phyloP scores from a whole-genome alignment of 2,888 invertebrate species.

The Cremastinae sp. region DNA sequence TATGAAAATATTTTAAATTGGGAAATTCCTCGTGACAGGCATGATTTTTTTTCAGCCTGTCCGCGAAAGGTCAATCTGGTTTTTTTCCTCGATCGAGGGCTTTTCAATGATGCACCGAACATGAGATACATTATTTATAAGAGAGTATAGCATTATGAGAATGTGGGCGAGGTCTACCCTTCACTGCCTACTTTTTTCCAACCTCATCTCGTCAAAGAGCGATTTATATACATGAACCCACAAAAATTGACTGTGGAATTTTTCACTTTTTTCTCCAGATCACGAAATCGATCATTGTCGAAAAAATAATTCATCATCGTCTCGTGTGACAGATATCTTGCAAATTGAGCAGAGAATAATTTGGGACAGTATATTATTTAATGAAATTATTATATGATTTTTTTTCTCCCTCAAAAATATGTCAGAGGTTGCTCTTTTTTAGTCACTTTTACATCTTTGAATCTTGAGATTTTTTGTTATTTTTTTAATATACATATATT shows the following conservation, averaged over 20 bases:
- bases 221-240: neutral
- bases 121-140: conserved; percentile 5
- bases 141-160: neutral
- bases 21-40: too few species aligned
- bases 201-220: conserved; percentile 3
- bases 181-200: neutral
- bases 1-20: too few species aligned
- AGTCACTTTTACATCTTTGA: too few species aligned
- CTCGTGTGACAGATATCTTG: too few species aligned
- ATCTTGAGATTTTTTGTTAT: too few species aligned
- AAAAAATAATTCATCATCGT: too few species aligned
- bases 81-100: conserved; percentile 2
- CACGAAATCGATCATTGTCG: neutral
- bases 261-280: neutral
- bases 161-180: neutral
- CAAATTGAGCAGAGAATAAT: too few species aligned
- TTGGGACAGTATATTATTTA: too few species aligned
- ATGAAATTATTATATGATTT: too few species aligned
- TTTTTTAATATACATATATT: too few species aligned
- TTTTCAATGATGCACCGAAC: conserved; percentile 4
- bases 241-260: neutral
- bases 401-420: too few species aligned
- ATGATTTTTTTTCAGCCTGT: neutral
- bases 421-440: too few species aligned
- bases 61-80: neutral